Evolutionary conservation across 2,888 invertebrate genomes (phyloP), one percentile per base, ranked within the genome.

Genomic region (Crocallis elinguaria): DNA sequence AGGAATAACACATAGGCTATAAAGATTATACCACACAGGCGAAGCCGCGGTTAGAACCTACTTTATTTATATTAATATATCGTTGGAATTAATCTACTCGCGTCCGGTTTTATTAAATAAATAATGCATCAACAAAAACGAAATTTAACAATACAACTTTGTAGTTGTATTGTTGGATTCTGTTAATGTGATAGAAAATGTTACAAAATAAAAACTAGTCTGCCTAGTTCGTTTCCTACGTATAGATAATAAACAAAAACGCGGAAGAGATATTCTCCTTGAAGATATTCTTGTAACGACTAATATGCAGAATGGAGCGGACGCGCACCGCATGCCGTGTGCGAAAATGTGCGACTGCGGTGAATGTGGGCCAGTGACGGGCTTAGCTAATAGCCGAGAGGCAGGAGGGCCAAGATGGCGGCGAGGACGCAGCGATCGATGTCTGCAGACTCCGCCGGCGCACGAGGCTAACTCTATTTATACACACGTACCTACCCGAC

Each of bases 371-470:
- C 76, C 89, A 89, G 84, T 82, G 83, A 84, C 86, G 86, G 85
- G 87, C 78, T 78, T 69, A 74, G 79, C 75, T 79, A 74, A 82
- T 71, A 79, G 79, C 83, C 70, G 88, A 87, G 86, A 86, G 87
- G 85, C 83, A 83, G 78, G 86, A 86, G 87, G 88, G 88, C 88
- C 88, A 90, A 90, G 89, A 90, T 90, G 90, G 90, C 89, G 87
- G 84, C 86, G 87, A 84, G 88, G 88, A 88, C 89, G 88, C 86
- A 83, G 77, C 90, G 90, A 89, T 89, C 90, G 89, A 90, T 90
- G 89, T 84, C 82, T 86, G 84, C 82, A 89, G 89, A 88, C 89
- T 86, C 82, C 41, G 78, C 14, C n/a, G 38, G 25, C 57, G 77
- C 87, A 82, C 84, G 85, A 86, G 82, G 83, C 81, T 82, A 72